Percentiles rank a stretch among this genome's conserved stretches.
Conservation (phyloP, 2,888 invertebrate genomes). For the Dichetophora obliterata region DNA sequence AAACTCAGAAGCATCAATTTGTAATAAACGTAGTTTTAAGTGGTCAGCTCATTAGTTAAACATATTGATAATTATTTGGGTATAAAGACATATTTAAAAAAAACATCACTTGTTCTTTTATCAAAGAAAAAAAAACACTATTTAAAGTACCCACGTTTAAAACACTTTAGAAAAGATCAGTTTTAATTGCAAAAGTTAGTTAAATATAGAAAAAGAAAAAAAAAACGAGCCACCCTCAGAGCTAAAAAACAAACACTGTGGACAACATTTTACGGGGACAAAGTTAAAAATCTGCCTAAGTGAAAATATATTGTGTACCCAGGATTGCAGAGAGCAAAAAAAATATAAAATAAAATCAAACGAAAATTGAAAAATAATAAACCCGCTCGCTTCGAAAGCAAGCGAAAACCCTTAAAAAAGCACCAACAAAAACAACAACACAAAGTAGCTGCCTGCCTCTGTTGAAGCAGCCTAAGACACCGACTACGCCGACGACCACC, state of each 20-base stretch:
- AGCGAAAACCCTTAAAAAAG: background rate
- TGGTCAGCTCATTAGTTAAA: background rate
- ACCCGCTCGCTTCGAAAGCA: background rate
- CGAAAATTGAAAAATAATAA: background rate
- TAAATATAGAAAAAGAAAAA: background rate
- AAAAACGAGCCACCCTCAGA: background rate
- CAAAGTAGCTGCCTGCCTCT: background rate
- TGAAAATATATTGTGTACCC: slow-evolving; percentile 20
- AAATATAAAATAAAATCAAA: background rate
- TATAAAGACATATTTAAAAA: background rate
- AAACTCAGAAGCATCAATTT: background rate
- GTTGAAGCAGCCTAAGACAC: background rate
- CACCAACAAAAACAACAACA: background rate
- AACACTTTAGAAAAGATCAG: background rate
- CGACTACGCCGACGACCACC: background rate
- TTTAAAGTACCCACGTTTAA: too few relatives aligned
- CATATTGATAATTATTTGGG: background rate
- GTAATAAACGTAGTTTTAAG: slow-evolving; percentile 3
- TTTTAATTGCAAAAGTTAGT: background rate
- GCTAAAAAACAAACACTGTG: background rate
- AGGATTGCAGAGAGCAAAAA: background rate
- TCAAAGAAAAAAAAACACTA: background rate
- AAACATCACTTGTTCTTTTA: background rate
- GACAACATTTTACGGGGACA: background rate
- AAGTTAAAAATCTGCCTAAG: background rate